Conservation (phyloP, 2,113 vertebrate species). For the Callaeas wilsoni region DNA sequence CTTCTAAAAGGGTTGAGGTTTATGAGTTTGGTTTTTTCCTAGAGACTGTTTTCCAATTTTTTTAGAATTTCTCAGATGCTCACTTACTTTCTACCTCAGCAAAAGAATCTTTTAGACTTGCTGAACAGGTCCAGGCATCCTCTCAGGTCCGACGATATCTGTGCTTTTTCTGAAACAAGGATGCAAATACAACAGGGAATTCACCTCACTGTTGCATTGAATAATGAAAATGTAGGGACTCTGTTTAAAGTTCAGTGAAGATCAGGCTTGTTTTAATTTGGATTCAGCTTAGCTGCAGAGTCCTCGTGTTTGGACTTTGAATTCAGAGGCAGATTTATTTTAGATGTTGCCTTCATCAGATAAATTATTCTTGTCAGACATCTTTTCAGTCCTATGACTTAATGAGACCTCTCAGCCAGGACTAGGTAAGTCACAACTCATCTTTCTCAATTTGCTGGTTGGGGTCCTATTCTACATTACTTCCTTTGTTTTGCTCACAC, state of each 20-base stretch:
- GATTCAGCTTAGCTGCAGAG: background rate
- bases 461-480: background rate
- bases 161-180: background rate
- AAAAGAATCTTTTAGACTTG: background rate
- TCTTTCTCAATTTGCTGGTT: background rate
- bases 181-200: background rate
- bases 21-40: background rate
- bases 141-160: background rate
- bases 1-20: background rate
- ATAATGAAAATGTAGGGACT: background rate
- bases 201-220: background rate
- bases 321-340: background rate
- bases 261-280: background rate
- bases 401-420: background rate
- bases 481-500: background rate
- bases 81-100: background rate
- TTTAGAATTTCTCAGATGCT: background rate
- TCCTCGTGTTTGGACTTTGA: background rate
- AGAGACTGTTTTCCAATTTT: background rate
- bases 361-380: background rate
- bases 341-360: background rate
- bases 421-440: background rate
- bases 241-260: background rate
- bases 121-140: background rate
- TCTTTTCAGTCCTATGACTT: background rate